A percentile compares a stretch with the other conserved stretches of the same genome.
phyloP scores from a whole-genome alignment of 2,113 vertebrate species.

The Ursus arctos region DNA sequence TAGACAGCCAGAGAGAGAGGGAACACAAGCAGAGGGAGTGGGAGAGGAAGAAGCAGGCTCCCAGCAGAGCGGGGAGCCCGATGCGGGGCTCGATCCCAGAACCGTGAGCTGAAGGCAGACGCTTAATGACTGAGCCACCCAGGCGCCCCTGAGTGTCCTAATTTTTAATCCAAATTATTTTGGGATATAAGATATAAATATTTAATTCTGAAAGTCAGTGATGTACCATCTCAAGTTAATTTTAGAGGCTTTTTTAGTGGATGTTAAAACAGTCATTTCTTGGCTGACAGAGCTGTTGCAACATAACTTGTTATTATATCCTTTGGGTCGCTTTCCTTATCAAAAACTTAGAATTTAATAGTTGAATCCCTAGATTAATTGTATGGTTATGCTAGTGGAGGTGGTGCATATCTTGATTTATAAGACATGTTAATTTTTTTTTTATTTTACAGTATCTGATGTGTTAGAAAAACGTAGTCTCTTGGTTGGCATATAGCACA shows the following conservation, averaged over 20 bases:
- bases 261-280: constrained; percentile 24
- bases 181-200: background rate
- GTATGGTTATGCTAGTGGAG: background rate
- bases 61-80: too few species aligned
- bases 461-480: constrained; percentile 82
- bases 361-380: background rate
- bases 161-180: constrained; percentile 1
- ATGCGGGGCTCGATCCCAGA: too few species aligned
- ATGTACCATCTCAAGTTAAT: background rate
- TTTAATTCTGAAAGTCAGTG: constrained; percentile 10
- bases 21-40: too few species aligned
- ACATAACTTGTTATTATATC: background rate
- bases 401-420: constrained; percentile 50
- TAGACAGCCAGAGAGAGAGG: too few species aligned
- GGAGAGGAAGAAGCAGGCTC: too few species aligned
- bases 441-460: constrained; percentile 82
- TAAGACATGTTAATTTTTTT: background rate
- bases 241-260: constrained; percentile 24
- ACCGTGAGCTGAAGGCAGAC: too few species aligned
- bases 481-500: constrained; percentile 82
- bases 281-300: background rate
- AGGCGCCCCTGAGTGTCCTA: background rate
- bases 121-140: background rate
- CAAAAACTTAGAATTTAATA: constrained; percentile 68
- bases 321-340: constrained; percentile 15